Conservation (phyloP, 2,797 vertebrate genomes). For the Buceros bicornis region DNA sequence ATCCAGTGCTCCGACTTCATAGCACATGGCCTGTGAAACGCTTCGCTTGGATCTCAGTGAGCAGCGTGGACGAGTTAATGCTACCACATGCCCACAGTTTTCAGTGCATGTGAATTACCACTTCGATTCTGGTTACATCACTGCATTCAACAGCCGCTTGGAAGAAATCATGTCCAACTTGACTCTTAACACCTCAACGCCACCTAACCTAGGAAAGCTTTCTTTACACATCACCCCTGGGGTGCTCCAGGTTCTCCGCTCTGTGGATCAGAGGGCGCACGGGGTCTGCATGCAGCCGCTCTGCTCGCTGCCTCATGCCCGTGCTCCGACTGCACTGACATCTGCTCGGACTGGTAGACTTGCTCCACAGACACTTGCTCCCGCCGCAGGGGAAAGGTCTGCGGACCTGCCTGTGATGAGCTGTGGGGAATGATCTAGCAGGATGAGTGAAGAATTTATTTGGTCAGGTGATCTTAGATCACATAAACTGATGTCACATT, state of each 20-base stretch:
- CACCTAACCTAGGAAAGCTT: background rate
- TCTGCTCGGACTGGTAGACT: background rate
- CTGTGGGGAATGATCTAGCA: background rate
- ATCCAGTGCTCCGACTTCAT: conserved; percentile 44
- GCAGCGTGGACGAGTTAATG: background rate
- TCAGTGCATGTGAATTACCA: background rate
- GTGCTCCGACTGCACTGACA: background rate
- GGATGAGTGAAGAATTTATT: background rate
- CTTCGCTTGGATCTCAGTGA: background rate
- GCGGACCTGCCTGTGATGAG: background rate
- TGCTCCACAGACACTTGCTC: background rate
- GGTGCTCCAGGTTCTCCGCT: background rate
- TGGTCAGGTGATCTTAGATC: background rate
- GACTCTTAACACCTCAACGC: background rate
- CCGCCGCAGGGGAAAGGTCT: background rate
- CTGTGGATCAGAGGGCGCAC: background rate
- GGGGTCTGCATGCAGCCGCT: background rate
- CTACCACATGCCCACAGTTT: background rate
- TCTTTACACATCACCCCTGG: background rate
- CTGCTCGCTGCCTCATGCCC: background rate
- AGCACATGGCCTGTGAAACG: background rate
- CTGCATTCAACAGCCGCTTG: background rate
- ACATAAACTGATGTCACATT: background rate
- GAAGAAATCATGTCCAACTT: background rate
- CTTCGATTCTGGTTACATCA: background rate